Evolutionary conservation across 2,888 invertebrate genomes (phyloP), one percentile per base, ranked within the genome.

Genomic region (Campopleginae sp.): DNA sequence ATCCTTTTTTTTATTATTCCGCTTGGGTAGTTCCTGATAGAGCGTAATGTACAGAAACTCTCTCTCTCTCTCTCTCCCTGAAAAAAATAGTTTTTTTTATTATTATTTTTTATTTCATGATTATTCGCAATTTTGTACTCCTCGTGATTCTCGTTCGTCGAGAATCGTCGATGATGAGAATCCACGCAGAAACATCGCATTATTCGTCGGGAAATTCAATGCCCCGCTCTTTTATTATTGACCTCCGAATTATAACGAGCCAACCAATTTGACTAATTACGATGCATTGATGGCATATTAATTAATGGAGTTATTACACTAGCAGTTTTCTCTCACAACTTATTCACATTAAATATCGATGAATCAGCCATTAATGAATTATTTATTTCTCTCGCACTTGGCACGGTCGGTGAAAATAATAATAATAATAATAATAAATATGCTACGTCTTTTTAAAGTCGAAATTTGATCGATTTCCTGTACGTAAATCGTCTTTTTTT

Each of bases 1-100:
- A 66, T 63, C 65, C 46, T 48, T 81, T 81, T 81, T 38, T 81
- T 81, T 81, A 66, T 84, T 66, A 71, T 65, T 66, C 46, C 71
- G 54, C 65, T 71, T 63, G 54, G 51, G 65, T 54, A 51, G 58
- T 31, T n/a, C 33, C 42, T 61, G 63, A 58, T 65, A 82, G 77
- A 77, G 46, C 7, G 65, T 58, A 58, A 77, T 70, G n/a, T 48
- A 63, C 48, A 44, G 42, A 8, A 51, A 76, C 19, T 27, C 63
- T n/a, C n/a, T n/a, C n/a, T n/a, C n/a, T n/a, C n/a, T n/a, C n/a
- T n/a, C n/a, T n/a, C n/a, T n/a, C n/a, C n/a, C n/a, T n/a, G n/a
- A n/a, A n/a, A n/a, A n/a, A n/a, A n/a, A n/a, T n/a, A n/a, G n/a
- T n/a, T n/a, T n/a, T n/a, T n/a, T n/a, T n/a, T n/a, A n/a, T n/a